Evolutionary conservation across 1,140 invertebrate genomes (phyloP), one percentile per base, ranked within the genome.

Genomic region (Prorops nasuta): DNA sequence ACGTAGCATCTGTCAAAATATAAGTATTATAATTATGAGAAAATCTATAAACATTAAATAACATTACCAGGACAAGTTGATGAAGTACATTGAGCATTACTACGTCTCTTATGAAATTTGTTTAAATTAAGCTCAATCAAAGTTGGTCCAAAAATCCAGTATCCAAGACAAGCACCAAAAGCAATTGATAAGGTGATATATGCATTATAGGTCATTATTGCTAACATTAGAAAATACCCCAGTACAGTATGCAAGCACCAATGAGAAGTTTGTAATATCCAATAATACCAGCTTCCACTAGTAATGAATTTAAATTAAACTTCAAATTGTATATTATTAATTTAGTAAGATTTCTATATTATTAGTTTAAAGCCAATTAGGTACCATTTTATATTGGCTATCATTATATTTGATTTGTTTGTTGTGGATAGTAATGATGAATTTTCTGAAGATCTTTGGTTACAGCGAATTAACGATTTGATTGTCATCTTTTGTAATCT

Each of bases 141-240:
- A 1, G 59, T 45, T 19, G 58, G 46, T 65, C 83, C 69, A 82
- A 87, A 63, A 79, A 70, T 67, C 84, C 59, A 88, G 67, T 90
- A 86, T 56, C 92, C 91, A 0, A 88, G 46, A 41, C 84, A 86
- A 61, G 88, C 86, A 3, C 92, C 92, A 22, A 92, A 67, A 1
- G 88, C 78, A 14, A 92, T 79, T 1, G 89, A 83, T 12, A 92
- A 67, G 46, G 85, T 83, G 15, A 95, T 73, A 77, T 91, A 94
- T 31, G 84, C 85, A 74, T 94, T 94, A 76, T 89, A 96, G 1
- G 89, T 83, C 92, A 96, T 96, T 48, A 94, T 87, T 32, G 86
- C 82, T 58, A 95, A 74, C 92, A 96, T 96, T n/a, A 94, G 80
- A 35, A 91, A 76, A 72, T 94, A 95, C 49, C 87, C 87, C 38